These are phyloP conservation scores for Neodon shergylaensis DNA, from an alignment of 2,113 vertebrate species.

Conservation along the genomic window DNA sequence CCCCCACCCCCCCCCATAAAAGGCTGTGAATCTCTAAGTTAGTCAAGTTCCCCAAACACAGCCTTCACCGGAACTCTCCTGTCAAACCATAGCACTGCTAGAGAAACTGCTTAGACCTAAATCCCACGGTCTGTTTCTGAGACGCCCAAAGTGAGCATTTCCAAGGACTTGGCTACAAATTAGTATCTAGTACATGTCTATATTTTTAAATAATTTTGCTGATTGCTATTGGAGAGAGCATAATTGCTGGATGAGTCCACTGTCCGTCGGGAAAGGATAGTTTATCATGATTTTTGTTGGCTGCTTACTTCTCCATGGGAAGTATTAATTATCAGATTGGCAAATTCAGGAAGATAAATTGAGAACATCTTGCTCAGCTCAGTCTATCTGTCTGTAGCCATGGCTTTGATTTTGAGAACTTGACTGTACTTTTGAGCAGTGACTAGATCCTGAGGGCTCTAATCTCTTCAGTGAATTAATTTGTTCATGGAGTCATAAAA, in stretches of 20 bases:
- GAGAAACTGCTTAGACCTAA: neutral
- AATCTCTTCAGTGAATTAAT: neutral
- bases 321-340: neutral
- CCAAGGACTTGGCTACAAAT: neutral
- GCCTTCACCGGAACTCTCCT: neutral
- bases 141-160: neutral
- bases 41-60: neutral
- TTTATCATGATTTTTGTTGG: conserved; percentile 2
- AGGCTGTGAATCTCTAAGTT: neutral
- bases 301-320: neutral
- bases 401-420: no score
- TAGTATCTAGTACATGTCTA: neutral
- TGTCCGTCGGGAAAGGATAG: neutral
- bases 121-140: neutral
- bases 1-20: neutral
- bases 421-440: neutral
- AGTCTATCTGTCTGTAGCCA: neutral
- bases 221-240: neutral
- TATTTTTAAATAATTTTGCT: neutral
- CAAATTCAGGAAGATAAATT: conserved; percentile 1
- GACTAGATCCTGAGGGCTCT: neutral
- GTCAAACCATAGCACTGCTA: neutral
- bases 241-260: neutral
- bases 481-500: neutral
- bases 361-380: neutral